These are phyloP conservation scores for Sinocyclocheilus grahami DNA, from an alignment of 2,113 vertebrate genomes.

Conservation along the genomic window DNA sequence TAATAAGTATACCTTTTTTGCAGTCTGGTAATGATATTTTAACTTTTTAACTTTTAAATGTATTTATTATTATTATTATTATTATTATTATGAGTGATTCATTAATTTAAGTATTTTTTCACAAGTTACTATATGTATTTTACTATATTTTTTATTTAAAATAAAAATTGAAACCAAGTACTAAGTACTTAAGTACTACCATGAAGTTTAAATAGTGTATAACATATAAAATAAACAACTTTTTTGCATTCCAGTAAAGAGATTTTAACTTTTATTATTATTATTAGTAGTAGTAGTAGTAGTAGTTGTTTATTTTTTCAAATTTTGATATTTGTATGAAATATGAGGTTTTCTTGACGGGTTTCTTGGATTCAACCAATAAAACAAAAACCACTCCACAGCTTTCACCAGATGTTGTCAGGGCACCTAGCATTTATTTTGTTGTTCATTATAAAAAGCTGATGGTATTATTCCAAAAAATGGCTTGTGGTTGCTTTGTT, in stretches of 20 bases:
- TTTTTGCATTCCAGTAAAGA: not conserved
- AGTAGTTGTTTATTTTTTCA: not conserved
- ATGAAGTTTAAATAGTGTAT: not conserved
- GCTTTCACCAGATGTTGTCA: not conserved
- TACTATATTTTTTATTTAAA: not conserved
- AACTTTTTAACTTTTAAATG: too few species aligned
- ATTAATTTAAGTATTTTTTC: too few species aligned
- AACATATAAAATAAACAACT: not conserved
- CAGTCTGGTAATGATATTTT: too few species aligned
- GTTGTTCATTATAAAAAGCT: slow-evolving; percentile 1
- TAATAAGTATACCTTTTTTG: too few species aligned
- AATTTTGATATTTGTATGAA: not conserved
- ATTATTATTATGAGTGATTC: too few species aligned
- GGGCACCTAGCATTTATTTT: not conserved
- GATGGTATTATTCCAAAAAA: not conserved
- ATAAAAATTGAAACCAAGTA: not conserved
- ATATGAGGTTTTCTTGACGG: not conserved
- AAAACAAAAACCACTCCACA: not conserved
- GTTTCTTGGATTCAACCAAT: not conserved
- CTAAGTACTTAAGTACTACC: not conserved
- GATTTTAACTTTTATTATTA: not conserved
- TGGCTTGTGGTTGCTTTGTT: slow-evolving; percentile 15
- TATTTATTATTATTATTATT: too few species aligned
- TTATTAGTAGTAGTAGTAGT: not conserved
- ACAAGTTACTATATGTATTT: not conserved